A percentile compares a stretch with the other conserved stretches of the same genome.
Evolutionary conservation across 1,140 invertebrate species (phyloP).

Genomic region (Eubasilissa regina): DNA sequence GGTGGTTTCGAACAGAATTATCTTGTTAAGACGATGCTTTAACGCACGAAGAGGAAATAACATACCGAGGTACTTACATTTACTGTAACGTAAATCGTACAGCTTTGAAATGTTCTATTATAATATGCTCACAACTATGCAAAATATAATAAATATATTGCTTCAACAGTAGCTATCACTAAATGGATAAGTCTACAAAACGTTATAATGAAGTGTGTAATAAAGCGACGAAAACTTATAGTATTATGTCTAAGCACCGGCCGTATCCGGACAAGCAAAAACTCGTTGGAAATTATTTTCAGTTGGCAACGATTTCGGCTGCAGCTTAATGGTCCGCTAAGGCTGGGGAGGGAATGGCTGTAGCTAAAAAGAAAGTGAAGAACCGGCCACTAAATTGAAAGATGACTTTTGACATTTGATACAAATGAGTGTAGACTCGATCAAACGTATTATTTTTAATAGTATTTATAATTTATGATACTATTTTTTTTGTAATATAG

Average conservation of each 20-base stretch:
- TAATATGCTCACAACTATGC: no score
- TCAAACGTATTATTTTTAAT: neutral
- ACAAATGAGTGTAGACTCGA: no score
- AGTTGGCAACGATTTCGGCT: slow-evolving; percentile 37
- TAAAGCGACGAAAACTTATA: no score
- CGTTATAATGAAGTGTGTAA: no score
- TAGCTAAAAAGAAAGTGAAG: slow-evolving; percentile 1
- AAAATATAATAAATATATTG: no score
- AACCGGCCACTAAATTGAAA: slow-evolving; percentile 25
- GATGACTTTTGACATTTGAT: neutral
- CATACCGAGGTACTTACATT: neutral
- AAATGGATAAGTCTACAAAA: no score
- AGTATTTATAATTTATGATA: neutral
- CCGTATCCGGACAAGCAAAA: neutral
- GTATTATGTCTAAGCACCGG: no score
- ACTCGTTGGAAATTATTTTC: slow-evolving; percentile 43
- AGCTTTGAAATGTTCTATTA: neutral
- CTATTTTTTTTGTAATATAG: no score
- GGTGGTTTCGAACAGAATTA: slow-evolving; percentile 41
- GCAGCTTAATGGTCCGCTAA: slow-evolving; percentile 45
- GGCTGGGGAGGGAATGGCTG: slow-evolving; percentile 40
- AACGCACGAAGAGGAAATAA: slow-evolving; percentile 4
- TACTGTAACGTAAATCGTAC: neutral
- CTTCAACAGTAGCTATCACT: no score
- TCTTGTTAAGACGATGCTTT: slow-evolving; percentile 20